Percentiles rank a stretch among this genome's conserved stretches.
These are phyloP conservation scores for Coelopa pilipes DNA, from an alignment of 2,888 invertebrate genomes.

Conservation along the genomic window DNA sequence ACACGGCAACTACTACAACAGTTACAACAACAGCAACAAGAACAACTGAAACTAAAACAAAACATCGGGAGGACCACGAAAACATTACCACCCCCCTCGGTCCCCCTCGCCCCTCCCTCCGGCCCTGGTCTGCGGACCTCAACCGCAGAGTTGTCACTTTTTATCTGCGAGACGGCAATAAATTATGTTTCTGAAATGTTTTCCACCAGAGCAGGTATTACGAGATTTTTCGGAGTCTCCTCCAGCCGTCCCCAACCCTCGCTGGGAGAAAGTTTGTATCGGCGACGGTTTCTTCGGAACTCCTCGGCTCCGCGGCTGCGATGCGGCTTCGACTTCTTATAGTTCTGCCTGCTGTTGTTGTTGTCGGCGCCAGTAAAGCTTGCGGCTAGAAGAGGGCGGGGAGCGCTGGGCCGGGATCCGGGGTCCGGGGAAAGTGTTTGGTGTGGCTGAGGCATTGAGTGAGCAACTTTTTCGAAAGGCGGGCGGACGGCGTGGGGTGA, in stretches of 20 bases:
- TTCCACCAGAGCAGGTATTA: conserved; percentile 23
- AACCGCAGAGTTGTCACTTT: conserved; percentile 10
- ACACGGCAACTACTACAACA: too few relatives aligned
- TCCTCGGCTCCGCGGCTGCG: neutral
- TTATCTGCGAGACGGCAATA: conserved; percentile 27
- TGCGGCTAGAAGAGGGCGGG: too few relatives aligned
- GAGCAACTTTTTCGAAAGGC: too few relatives aligned
- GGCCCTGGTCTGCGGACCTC: neutral
- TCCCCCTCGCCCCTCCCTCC: neutral
- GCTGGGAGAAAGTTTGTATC: conserved; percentile 1
- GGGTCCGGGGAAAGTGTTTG: neutral
- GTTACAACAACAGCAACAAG: too few relatives aligned
- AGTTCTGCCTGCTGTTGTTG: conserved; percentile 7
- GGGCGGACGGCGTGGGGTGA: too few relatives aligned
- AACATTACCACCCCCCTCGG: too few relatives aligned
- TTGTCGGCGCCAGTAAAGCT: neutral
- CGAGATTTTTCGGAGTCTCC: conserved; percentile 3
- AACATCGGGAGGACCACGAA: too few relatives aligned
- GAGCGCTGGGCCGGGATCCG: neutral
- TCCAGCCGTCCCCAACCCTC: neutral
- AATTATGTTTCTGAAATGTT: conserved; percentile 33
- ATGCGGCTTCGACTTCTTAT: neutral
- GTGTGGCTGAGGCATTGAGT: neutral
- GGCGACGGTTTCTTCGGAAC: conserved; percentile 2
- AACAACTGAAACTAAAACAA: too few relatives aligned